Base-by-base conservation (phyloP, 2,113 vertebrate species). In the Reinhardtius hippoglossoides region DNA sequence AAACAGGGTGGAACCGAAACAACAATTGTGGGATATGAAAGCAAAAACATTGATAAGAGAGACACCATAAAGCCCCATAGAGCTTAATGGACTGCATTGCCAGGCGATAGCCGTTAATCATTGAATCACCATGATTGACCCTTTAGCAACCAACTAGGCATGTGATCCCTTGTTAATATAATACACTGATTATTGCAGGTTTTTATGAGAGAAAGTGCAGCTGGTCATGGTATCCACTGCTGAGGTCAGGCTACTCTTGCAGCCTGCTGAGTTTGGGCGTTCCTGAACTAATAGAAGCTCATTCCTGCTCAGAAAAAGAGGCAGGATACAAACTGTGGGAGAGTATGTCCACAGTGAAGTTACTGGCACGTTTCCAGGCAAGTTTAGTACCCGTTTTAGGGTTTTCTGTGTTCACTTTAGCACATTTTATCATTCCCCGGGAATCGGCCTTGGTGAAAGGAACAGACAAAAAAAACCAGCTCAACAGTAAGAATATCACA, bases 321-420 rank as follows among this genome's bases (percentile, higher is more conserved):
- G 71, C 71, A 79, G 81, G 88, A 89, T 71, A 9, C 80, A 80
- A 83, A 61, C 64, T 58, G 80, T 67, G 76, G 61, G 55, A 88
- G 80, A 85, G 74, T 58, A 84, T 46, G 16, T 50, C 52, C 67
- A 48, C 18, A 58, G 44, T n/a, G 7, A 50, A 35, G 60, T 15
- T 60, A 14, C 18, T 66, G 78, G 62, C 71, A 15, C 10, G 0
- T 31, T 2, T 67, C 78, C 77, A 82, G 40, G 10, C 23, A 27
- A 35, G 24, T 42, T 61, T 12, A 21, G 54, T 79, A 75, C 75
- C 67, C 83, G 60, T 65, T 87, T 42, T 42, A 10, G 40, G 40
- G 48, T 79, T 18, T 54, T 67, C 46, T 54, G 46, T 1, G 1
- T n/a, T 4, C 16, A 15, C 27, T 27, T 20, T 6, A 9, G 9